Conservation (phyloP, 2,113 vertebrate species). For the Archocentrus centrarchus region DNA sequence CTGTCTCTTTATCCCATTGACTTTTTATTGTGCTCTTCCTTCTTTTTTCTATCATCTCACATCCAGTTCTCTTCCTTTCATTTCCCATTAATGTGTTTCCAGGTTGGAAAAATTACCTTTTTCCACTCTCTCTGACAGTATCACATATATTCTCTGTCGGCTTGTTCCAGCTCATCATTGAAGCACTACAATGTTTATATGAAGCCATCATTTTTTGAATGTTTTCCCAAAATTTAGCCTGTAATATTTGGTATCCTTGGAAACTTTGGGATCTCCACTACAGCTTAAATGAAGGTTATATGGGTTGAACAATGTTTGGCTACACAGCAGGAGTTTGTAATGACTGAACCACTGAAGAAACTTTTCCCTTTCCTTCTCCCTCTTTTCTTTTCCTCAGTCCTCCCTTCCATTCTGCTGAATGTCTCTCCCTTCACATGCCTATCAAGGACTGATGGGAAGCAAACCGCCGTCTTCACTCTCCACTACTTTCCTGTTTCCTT, state of each 20-base stretch:
- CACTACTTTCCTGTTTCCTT: conserved; percentile 11
- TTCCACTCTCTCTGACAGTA: background rate
- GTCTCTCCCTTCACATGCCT: conserved; percentile 15
- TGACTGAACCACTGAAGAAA: background rate
- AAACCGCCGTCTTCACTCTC: conserved; percentile 9
- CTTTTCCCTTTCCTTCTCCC: background rate
- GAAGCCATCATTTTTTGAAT: conserved; percentile 1
- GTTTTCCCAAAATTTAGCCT: background rate
- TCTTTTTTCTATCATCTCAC: background rate
- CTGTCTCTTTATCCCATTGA: conserved; percentile 50
- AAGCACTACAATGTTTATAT: conserved; percentile 17
- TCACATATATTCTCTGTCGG: background rate
- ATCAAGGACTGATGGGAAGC: conserved; percentile 24
- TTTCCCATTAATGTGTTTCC: background rate
- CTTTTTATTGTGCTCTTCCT: conserved; percentile 32
- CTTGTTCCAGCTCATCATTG: conserved; percentile 4
- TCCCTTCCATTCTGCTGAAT: background rate
- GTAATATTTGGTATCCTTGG: conserved; percentile 25
- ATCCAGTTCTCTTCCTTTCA: background rate
- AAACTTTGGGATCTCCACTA: conserved; percentile 16
- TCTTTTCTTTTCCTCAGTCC: conserved; percentile 28
- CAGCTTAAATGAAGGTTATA: conserved; percentile 21
- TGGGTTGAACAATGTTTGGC: conserved; percentile 24
- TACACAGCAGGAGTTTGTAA: background rate
- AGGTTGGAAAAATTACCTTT: background rate